Percentiles rank a stretch among this genome's conserved stretches.
Conservation (phyloP, 2,888 invertebrate species). For the Lycia hirtaria region DNA sequence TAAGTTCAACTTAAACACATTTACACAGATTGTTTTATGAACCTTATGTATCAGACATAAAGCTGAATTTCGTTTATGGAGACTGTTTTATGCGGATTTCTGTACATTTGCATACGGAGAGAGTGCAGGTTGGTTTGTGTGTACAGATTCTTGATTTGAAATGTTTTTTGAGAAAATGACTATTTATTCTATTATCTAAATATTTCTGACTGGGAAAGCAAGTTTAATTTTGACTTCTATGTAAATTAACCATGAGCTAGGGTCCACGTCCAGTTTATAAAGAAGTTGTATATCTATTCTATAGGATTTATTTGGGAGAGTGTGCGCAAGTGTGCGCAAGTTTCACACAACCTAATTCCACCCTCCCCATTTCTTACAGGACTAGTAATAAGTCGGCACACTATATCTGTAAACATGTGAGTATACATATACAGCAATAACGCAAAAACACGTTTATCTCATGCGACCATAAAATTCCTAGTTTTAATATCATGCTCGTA, state of each 20-base stretch:
- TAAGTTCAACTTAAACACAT: constrained; percentile 20
- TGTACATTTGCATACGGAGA: constrained; percentile 9
- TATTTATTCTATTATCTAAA: not conserved
- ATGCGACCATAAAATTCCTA: constrained; percentile 9
- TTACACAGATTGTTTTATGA: not conserved
- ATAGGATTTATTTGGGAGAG: no score
- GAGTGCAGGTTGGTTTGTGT: no score
- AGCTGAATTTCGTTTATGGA: not conserved
- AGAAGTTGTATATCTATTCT: no score
- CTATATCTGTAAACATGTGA: no score
- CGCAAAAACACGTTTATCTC: constrained; percentile 5
- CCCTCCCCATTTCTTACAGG: no score
- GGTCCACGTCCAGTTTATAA: no score
- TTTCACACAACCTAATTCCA: no score
- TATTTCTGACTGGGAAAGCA: constrained; percentile 13
- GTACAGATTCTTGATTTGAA: constrained; percentile 13
- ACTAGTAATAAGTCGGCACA: no score
- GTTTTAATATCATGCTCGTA: constrained; percentile 22
- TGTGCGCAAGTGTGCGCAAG: no score
- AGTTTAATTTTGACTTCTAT: not conserved
- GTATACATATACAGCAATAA: not conserved
- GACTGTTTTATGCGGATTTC: not conserved
- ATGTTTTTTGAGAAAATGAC: constrained; percentile 16
- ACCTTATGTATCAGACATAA: not conserved
- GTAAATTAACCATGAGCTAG: not conserved